Evolutionary conservation across 2,888 invertebrate genomes (phyloP).

Genomic region (Aphrophora alni): DNA sequence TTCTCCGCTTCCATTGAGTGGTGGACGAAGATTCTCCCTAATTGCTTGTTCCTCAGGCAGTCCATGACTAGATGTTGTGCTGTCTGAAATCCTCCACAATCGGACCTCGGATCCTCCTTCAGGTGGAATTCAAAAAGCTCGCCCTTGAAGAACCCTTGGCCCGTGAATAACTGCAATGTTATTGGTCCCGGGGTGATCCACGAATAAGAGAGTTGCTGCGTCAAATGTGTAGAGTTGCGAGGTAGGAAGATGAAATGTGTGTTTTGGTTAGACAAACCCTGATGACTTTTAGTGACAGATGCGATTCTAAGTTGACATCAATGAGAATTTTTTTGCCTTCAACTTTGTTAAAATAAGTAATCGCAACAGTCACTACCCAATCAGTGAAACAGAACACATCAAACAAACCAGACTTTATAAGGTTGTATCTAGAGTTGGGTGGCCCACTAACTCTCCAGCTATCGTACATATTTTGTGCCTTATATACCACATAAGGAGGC

Average conservation of each 20-base stretch:
- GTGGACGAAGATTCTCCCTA: too few relatives aligned
- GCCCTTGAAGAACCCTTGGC: too few relatives aligned
- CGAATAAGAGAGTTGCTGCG: too few relatives aligned
- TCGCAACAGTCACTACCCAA: constrained; percentile 50
- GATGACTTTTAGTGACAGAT: constrained; percentile 49
- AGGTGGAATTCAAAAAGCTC: too few relatives aligned
- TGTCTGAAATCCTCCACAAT: too few relatives aligned
- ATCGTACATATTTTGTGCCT: constrained; percentile 36
- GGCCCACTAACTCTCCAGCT: too few relatives aligned
- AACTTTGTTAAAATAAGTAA: constrained; percentile 48
- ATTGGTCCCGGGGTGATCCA: too few relatives aligned
- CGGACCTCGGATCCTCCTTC: too few relatives aligned
- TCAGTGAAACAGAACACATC: constrained; percentile 51
- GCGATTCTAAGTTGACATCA: constrained; percentile 53
- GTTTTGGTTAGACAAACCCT: constrained; percentile 49
- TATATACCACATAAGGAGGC: constrained; percentile 43
- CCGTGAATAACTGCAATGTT: too few relatives aligned
- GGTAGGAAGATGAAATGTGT: constrained; percentile 53
- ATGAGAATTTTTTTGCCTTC: constrained; percentile 53
- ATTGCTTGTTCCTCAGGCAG: too few relatives aligned
- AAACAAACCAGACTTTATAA: constrained; percentile 52
- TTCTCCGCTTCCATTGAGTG: too few relatives aligned
- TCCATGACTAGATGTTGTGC: too few relatives aligned
- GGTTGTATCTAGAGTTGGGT: constrained; percentile 49
- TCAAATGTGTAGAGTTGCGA: constrained; percentile 46